Evolutionary conservation across 2,797 vertebrate genomes (phyloP).

Genomic region (Lindbergichthys nudifrons): DNA sequence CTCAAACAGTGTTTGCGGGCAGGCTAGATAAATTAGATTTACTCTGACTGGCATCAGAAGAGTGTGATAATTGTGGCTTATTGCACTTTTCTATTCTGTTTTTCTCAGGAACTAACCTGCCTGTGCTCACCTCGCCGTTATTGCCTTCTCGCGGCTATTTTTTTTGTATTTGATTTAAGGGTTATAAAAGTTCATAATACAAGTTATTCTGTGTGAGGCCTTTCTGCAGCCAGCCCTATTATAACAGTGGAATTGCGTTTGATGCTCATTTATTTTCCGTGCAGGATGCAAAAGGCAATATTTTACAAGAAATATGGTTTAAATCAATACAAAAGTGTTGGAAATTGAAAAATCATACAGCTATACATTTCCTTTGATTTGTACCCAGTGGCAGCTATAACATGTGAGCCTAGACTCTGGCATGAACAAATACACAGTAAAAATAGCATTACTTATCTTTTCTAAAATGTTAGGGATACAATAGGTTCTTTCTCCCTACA

Average conservation of each 20-base stretch:
- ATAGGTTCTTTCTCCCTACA: conserved; percentile 16
- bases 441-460: conserved; percentile 41
- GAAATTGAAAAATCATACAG: conserved; percentile 31
- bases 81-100: conserved; percentile 60
- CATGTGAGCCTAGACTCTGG: conserved; percentile 25
- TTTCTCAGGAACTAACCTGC: conserved; percentile 35
- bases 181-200: conserved; percentile 64
- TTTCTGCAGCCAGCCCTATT: conserved; percentile 11
- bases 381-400: conserved; percentile 2
- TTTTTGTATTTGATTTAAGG: conserved; percentile 59
- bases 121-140: conserved; percentile 46
- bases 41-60: conserved; percentile 59
- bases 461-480: conserved; percentile 7
- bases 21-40: conserved; percentile 64
- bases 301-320: conserved; percentile 3
- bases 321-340: background rate
- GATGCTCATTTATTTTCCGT: conserved; percentile 5
- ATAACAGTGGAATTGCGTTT: background rate
- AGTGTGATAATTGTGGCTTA: conserved; percentile 68
- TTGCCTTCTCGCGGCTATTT: conserved; percentile 63
- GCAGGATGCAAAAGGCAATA: conserved; percentile 32
- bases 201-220: background rate
- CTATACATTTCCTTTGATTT: conserved; percentile 48
- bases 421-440: conserved; percentile 37
- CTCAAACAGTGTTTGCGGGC: conserved; percentile 53